Conservation (phyloP, 2,888 invertebrate species). For the Ochropleura leucogaster region DNA sequence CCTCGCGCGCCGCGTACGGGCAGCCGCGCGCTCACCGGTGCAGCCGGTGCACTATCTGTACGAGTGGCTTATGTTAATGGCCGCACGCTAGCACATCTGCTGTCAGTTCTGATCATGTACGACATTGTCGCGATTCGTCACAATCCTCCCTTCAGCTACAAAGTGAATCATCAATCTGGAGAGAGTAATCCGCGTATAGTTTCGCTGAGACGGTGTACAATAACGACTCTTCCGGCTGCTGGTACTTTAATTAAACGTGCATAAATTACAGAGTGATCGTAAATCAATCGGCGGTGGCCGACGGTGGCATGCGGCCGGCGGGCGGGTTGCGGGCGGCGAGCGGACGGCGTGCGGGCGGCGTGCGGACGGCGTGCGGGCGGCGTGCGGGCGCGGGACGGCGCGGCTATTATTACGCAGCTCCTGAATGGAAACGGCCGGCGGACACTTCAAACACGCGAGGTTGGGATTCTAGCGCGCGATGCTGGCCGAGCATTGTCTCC, state of each 20-base stretch:
- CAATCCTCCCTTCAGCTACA: slow-evolving; percentile 11
- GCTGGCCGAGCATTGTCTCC: slow-evolving; percentile 62
- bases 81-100: slow-evolving; percentile 16
- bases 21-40: slow-evolving; percentile 14
- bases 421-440: slow-evolving; percentile 74
- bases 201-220: slow-evolving; percentile 47
- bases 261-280: slow-evolving; percentile 82
- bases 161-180: slow-evolving; percentile 67
- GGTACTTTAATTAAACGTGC: slow-evolving; percentile 87
- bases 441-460: slow-evolving; percentile 69
- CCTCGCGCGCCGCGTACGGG: slow-evolving; percentile 59
- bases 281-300: slow-evolving; percentile 82
- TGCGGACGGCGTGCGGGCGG: slow-evolving; percentile 54
- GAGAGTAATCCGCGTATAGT: slow-evolving; percentile 56
- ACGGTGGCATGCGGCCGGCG: slow-evolving; percentile 65
- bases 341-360: slow-evolving; percentile 58
- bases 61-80: too few species aligned
- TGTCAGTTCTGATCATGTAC: slow-evolving; percentile 34
- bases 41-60: too few species aligned
- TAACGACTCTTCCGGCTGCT: slow-evolving; percentile 81
- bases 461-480: slow-evolving; percentile 73
- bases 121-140: slow-evolving; percentile 27
- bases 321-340: slow-evolving; percentile 42
- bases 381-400: slow-evolving; percentile 54
- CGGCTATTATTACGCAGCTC: slow-evolving; percentile 69